These are phyloP conservation scores for Erpetoichthys calabaricus DNA, from an alignment of 2,797 vertebrate genomes.

Conservation along the genomic window DNA sequence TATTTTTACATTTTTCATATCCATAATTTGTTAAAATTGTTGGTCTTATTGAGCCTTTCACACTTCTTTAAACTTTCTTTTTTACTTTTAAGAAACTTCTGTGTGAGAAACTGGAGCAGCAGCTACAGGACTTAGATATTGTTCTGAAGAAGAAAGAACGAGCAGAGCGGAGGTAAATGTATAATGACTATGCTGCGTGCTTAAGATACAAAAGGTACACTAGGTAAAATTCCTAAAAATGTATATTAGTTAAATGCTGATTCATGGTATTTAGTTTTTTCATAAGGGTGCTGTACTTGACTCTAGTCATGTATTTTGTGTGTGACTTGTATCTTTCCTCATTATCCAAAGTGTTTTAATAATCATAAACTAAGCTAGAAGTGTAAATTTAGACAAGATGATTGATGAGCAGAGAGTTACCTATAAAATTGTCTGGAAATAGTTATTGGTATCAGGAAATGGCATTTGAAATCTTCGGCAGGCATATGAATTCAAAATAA, in stretches of 20 bases:
- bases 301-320: too few relatives aligned
- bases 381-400: too few relatives aligned
- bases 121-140: constrained; percentile 82
- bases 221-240: not conserved
- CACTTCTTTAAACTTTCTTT: not conserved
- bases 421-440: too few relatives aligned
- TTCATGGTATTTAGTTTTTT: not conserved
- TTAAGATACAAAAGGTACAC: too few relatives aligned
- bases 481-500: too few relatives aligned
- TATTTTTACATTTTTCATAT: not conserved
- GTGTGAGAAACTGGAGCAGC: constrained; percentile 89
- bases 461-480: too few relatives aligned
- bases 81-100: constrained; percentile 66
- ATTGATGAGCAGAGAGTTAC: too few relatives aligned
- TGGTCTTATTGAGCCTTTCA: not conserved
- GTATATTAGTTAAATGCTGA: not conserved
- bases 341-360: too few relatives aligned
- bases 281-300: too few relatives aligned
- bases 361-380: too few relatives aligned
- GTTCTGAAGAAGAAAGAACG: constrained; percentile 89
- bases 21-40: not conserved
- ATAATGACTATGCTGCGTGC: not conserved
- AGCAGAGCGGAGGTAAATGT: constrained; percentile 74
- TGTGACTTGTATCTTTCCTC: too few relatives aligned
- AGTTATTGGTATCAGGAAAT: too few relatives aligned